Conservation (phyloP, 2,888 invertebrate genomes). For the Aleiodes leptofemur region DNA sequence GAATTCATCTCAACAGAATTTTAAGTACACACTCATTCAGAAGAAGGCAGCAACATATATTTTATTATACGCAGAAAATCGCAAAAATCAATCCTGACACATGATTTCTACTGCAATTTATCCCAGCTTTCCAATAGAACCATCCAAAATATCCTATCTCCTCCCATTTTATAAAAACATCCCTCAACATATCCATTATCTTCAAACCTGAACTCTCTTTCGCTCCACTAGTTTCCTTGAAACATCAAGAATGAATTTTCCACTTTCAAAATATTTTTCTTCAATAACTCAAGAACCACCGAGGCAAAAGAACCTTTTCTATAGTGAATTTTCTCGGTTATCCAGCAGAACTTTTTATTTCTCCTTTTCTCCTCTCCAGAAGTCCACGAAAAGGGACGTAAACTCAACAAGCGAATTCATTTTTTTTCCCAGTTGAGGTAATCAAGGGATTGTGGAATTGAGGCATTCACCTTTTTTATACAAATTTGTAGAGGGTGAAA, state of each 20-base stretch:
- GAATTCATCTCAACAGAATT: too few relatives aligned
- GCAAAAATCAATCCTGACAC: too few relatives aligned
- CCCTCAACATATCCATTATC: not conserved
- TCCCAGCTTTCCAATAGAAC: too few relatives aligned
- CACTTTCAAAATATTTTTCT: not conserved
- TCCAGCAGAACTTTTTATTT: not conserved
- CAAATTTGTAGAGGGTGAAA: slow-evolving; percentile 53
- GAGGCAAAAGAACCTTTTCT: not conserved
- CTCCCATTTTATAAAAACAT: too few relatives aligned
- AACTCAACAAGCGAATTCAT: not conserved
- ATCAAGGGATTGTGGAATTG: not conserved
- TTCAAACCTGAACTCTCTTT: not conserved
- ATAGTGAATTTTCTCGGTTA: not conserved
- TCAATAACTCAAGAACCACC: slow-evolving; percentile 2
- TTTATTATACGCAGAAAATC: too few relatives aligned
- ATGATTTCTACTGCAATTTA: too few relatives aligned
- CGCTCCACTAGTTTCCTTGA: not conserved
- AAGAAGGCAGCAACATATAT: too few relatives aligned
- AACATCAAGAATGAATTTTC: slow-evolving; percentile 7
- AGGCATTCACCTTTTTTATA: not conserved
- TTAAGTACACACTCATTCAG: too few relatives aligned
- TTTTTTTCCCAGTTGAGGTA: not conserved
- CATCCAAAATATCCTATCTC: too few relatives aligned
- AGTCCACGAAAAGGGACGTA: not conserved
- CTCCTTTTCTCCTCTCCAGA: not conserved